Conservation (phyloP, 2,888 invertebrate species). For the Meloe dianella region DNA sequence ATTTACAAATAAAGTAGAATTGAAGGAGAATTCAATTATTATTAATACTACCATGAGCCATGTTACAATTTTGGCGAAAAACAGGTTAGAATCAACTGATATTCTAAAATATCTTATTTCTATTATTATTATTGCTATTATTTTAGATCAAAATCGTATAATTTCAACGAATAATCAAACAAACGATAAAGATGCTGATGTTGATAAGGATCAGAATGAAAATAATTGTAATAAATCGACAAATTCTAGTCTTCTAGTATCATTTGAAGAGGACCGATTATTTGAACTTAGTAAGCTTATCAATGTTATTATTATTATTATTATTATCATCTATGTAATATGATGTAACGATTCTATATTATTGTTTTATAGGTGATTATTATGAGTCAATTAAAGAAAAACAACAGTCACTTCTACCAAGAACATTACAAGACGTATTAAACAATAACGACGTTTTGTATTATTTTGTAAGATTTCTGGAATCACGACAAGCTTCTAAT, state of each 20-base stretch:
- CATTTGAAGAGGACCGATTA: conserved; percentile 54
- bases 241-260: conserved; percentile 8
- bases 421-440: conserved; percentile 77
- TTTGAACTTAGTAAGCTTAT: conserved; percentile 54
- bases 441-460: conserved; percentile 79
- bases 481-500: conserved; percentile 70
- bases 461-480: conserved; percentile 87
- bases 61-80: conserved; percentile 82
- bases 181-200: not conserved
- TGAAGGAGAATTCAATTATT: not conserved
- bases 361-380: conserved; percentile 47
- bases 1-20: not conserved
- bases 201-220: not conserved
- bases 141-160: conserved; percentile 21
- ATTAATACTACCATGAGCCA: conserved; percentile 58
- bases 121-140: conserved; percentile 4
- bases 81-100: conserved; percentile 63
- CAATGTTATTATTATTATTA: no score
- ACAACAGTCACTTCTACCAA: conserved; percentile 69
- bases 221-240: not conserved
- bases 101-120: not conserved
- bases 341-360: no score
- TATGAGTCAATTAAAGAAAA: conserved; percentile 41
- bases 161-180: not conserved
- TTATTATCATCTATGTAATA: no score